Evolutionary conservation across 1,140 invertebrate species (phyloP).

Genomic region (Arctopsyche grandis): DNA sequence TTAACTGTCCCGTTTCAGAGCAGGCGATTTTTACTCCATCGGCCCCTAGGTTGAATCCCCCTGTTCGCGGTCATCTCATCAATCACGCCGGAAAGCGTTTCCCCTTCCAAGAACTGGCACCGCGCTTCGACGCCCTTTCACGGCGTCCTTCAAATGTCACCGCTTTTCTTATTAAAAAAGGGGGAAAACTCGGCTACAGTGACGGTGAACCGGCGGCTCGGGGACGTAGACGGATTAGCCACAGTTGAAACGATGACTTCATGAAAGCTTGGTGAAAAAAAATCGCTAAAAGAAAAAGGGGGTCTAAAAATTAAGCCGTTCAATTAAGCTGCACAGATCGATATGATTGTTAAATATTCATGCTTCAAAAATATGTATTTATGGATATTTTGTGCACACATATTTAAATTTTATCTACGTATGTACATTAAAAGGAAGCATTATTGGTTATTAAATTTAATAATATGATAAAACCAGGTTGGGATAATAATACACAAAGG

Average conservation of each 20-base stretch:
- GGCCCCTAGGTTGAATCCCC: not conserved
- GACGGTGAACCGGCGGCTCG: constrained; percentile 7
- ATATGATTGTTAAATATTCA: no score
- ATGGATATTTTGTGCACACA: no score
- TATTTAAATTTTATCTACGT: no score
- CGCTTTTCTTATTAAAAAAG: constrained; percentile 45
- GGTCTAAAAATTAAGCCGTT: not conserved
- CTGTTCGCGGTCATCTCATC: constrained; percentile 43
- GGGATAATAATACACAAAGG: no score
- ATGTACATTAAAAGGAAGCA: no score
- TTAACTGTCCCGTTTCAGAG: not conserved
- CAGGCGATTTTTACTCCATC: constrained; percentile 13
- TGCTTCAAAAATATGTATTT: no score
- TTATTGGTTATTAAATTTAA: no score
- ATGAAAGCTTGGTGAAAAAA: not conserved
- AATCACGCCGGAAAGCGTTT: constrained; percentile 43
- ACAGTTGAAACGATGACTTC: not conserved
- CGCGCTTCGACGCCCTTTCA: constrained; percentile 25
- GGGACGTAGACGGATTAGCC: not conserved
- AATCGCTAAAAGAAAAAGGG: not conserved
- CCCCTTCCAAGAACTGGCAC: constrained; percentile 4
- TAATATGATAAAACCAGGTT: no score
- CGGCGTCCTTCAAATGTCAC: constrained; percentile 38
- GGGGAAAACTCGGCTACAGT: not conserved
- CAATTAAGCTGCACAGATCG: not conserved